Conservation (phyloP, 2,888 invertebrate species). For the Allacma fusca region DNA sequence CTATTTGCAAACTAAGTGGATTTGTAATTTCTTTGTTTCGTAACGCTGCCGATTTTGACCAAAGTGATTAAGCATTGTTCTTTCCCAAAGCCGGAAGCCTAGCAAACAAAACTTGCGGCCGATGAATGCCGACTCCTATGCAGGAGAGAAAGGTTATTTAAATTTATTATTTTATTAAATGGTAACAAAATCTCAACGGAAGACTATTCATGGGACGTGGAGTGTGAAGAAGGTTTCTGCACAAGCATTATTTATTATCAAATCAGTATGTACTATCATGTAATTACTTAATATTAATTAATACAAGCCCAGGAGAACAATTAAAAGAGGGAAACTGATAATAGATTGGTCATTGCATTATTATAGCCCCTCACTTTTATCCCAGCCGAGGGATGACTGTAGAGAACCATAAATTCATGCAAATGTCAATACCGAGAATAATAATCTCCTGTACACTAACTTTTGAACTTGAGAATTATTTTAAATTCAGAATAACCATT, state of each 20-base stretch:
- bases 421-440: no score
- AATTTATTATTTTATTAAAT: conserved; percentile 37
- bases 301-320: neutral
- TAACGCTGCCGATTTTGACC: conserved; percentile 9
- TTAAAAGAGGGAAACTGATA: conserved; percentile 3
- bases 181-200: conserved; percentile 22
- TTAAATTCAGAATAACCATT: neutral
- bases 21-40: conserved; percentile 20
- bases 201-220: conserved; percentile 11
- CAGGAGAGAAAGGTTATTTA: neutral
- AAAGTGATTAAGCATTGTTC: neutral
- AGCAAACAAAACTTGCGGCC: neutral
- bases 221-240: neutral
- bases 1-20: neutral
- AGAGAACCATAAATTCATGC: neutral
- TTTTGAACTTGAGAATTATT: neutral
- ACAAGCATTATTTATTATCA: no score
- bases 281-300: neutral
- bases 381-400: neutral
- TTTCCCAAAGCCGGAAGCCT: neutral
- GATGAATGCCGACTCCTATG: neutral
- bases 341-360: conserved; percentile 11
- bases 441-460: neutral
- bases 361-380: neutral
- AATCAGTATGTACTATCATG: neutral